phyloP scores from a whole-genome alignment of 2,797 vertebrate species.

The Lithobates sylvaticus region DNA sequence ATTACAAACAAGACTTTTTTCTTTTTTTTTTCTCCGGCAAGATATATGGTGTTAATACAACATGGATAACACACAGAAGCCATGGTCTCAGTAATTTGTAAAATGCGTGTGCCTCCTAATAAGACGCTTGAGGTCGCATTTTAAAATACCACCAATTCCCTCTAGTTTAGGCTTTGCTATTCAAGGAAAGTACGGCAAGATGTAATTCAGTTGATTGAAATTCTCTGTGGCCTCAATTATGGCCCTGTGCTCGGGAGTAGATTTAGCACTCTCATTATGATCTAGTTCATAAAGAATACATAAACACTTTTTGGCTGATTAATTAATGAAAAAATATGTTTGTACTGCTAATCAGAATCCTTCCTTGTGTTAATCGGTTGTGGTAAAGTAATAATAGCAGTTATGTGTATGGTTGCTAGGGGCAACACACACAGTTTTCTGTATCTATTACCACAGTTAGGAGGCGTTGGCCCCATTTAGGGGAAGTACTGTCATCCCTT shows the following conservation, averaged over 20 bases:
- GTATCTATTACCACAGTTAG: no score
- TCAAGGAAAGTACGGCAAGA: conserved; percentile 13
- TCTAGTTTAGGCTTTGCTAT: conserved; percentile 5
- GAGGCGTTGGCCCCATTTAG: no score
- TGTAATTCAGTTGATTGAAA: conserved; percentile 3
- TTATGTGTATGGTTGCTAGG: no score
- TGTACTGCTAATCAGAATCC: no score
- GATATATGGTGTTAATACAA: conserved; percentile 6
- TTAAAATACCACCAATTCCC: conserved; percentile 36
- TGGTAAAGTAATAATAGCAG: no score
- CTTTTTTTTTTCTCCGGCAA: neutral
- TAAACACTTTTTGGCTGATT: neutral
- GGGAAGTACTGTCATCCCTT: no score
- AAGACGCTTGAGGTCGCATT: conserved; percentile 26
- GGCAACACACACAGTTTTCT: no score
- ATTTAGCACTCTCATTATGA: neutral
- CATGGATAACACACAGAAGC: conserved; percentile 12
- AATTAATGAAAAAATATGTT: neutral
- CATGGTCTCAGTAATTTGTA: conserved; percentile 5
- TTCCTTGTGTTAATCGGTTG: no score
- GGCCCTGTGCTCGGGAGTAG: neutral
- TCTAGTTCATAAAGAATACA: neutral
- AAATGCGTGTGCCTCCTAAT: conserved; percentile 32
- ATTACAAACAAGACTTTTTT: conserved; percentile 12
- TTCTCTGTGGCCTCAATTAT: conserved; percentile 25